phyloP scores from a whole-genome alignment of 2,797 vertebrate species.

The Pseudochromis fuscus region DNA sequence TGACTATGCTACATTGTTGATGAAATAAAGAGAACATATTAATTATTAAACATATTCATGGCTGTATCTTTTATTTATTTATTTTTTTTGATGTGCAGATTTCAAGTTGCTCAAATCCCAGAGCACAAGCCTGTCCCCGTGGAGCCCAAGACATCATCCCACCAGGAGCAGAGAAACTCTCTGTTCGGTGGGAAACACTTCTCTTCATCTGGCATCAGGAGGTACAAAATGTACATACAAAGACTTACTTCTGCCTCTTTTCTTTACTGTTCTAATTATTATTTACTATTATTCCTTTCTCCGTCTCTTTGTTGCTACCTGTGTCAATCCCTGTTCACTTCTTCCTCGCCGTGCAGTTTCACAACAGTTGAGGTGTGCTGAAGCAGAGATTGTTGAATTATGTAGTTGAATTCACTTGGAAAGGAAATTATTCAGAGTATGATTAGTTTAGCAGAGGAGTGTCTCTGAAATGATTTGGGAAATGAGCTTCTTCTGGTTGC shows the following conservation, averaged over 20 bases:
- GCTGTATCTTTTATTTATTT: neutral
- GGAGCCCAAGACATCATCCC: constrained; percentile 80
- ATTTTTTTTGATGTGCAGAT: constrained; percentile 85
- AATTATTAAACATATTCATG: neutral
- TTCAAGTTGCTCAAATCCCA: constrained; percentile 94
- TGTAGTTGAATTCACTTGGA: neutral
- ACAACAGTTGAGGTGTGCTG: neutral
- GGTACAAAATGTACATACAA: constrained; percentile 74
- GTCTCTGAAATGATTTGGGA: constrained; percentile 20
- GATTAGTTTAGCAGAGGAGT: constrained; percentile 17
- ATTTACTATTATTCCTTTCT: neutral
- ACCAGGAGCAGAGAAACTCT: constrained; percentile 74
- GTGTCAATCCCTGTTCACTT: neutral
- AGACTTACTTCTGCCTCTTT: too few species aligned
- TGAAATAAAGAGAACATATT: too few species aligned
- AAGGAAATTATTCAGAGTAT: neutral
- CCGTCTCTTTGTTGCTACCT: neutral
- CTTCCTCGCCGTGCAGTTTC: neutral
- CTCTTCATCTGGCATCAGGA: constrained; percentile 74
- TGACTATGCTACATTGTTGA: too few species aligned
- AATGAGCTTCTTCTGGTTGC: constrained; percentile 30
- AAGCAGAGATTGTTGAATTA: neutral
- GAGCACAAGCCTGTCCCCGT: constrained; percentile 84
- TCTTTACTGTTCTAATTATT: neutral
- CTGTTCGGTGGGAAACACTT: constrained; percentile 80